Base-by-base conservation (phyloP, 2,113 vertebrate genomes). In the Neolamprologus sp. region DNA sequence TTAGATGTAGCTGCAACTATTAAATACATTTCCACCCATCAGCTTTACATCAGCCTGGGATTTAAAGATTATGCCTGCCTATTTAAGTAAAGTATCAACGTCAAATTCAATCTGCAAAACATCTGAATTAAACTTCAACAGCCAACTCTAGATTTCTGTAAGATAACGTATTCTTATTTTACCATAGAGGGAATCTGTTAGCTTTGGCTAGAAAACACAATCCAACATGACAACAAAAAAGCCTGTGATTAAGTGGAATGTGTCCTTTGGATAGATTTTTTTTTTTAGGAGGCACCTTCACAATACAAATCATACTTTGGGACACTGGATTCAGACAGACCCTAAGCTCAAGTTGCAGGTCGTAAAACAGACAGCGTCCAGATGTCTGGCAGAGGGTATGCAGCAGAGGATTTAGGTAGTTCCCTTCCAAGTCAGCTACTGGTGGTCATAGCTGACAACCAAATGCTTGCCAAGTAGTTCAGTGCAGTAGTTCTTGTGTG, bases 341-440 rank as follows among this genome's bases (percentile, higher is more conserved):
- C 89, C 82, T 87, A 80, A 73, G 85, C 91, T 94, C 92, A 90
- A 86, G 87, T 91, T 92, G 85, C 94, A 92, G 85, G 87, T 91
- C 73, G 16, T 93, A 92, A 92, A 95, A 93, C 58, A 93, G 91
- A 95, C 88, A 91, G 71, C 37, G 82, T 91, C 95, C 95, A 95
- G 92, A 96, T 95, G 94, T 95, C 90, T 95, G 93, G 89, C 90
- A 68, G 79, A 60, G 83, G 23, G 68, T 53, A 87, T n/a, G 37
- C 10, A 85, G 49, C 75, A 58, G 80, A 88, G 51, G 37, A 63
- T 83, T 87, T 58, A 47, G 35, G 35, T 68, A 30, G n/a, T 58
- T 88, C 58, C 88, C 51, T 58, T 80, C 23, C 26, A 53, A 87
- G 40, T 68, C 82, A 30, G 85, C 90, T 87, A 87, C 90, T 86